A percentile compares a stretch with the other conserved stretches of the same genome.
phyloP scores from a whole-genome alignment of 1,140 invertebrate genomes.

The Heliconius melpomene region DNA sequence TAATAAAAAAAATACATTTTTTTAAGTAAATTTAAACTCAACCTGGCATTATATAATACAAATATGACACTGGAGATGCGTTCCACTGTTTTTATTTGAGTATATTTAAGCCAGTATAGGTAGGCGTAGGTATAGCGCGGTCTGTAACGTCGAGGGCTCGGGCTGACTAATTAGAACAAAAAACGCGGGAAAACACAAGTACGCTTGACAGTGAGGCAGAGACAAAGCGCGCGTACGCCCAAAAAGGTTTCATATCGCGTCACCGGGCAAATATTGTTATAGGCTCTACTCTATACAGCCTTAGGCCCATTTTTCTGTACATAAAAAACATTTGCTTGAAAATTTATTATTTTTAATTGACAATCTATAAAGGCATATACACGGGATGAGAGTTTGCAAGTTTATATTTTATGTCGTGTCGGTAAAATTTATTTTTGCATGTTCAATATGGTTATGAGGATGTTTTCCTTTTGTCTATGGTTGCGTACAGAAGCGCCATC shows the following conservation, averaged over 20 bases:
- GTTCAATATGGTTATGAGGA: slow-evolving; percentile 31
- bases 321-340: slow-evolving; percentile 56
- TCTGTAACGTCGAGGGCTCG: slow-evolving; percentile 68
- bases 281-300: slow-evolving; percentile 22
- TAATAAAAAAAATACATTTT: slow-evolving; percentile 1
- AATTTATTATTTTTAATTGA: slow-evolving; percentile 64
- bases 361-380: slow-evolving; percentile 45
- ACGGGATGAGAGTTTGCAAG: slow-evolving; percentile 20
- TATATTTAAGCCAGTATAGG: slow-evolving; percentile 24
- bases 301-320: slow-evolving; percentile 49
- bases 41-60: slow-evolving; percentile 6
- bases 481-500: slow-evolving; percentile 78
- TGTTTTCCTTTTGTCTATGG: slow-evolving; percentile 43
- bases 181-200: slow-evolving; percentile 80
- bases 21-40: not conserved
- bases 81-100: slow-evolving; percentile 23
- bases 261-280: slow-evolving; percentile 18
- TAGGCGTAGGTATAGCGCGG: slow-evolving; percentile 40
- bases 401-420: slow-evolving; percentile 17
- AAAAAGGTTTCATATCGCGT: slow-evolving; percentile 56
- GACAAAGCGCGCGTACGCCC: slow-evolving; percentile 68
- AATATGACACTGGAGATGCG: slow-evolving; percentile 13
- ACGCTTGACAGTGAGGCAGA: slow-evolving; percentile 79
- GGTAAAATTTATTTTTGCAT: slow-evolving; percentile 40
- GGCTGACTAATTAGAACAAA: slow-evolving; percentile 80